Conservation (phyloP, 2,113 vertebrate genomes). For the Craseonycteris thonglongyai region DNA sequence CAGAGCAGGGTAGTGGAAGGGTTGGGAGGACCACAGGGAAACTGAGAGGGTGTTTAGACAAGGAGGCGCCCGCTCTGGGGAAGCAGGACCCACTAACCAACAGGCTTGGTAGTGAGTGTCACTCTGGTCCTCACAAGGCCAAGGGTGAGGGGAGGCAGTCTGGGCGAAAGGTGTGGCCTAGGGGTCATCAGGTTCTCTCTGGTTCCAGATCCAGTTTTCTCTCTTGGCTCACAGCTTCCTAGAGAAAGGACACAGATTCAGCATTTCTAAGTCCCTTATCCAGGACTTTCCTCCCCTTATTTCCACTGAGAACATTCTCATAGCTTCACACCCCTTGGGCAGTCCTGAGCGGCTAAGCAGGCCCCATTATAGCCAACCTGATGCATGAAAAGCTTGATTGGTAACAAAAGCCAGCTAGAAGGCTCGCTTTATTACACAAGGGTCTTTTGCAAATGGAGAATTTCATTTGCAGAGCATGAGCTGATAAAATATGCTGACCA, state of each 20-base stretch:
- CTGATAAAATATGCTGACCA: no score
- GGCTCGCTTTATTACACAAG: background rate
- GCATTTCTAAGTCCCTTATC: background rate
- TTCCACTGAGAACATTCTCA: background rate
- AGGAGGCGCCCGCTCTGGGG: background rate
- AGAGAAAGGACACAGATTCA: background rate
- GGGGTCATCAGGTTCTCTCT: background rate
- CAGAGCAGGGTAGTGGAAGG: background rate
- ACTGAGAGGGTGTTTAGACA: background rate
- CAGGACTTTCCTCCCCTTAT: no score
- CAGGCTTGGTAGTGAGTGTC: background rate
- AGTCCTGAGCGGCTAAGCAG: background rate
- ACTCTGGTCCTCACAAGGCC: background rate
- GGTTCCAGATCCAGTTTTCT: background rate
- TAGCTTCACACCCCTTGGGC: background rate
- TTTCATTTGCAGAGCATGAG: background rate
- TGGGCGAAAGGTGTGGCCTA: fast-evolving
- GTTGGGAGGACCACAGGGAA: background rate
- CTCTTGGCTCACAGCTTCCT: background rate
- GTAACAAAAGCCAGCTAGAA: background rate
- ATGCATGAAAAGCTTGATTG: background rate
- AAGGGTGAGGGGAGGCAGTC: fast-evolving
- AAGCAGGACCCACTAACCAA: background rate
- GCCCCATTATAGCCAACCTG: background rate
- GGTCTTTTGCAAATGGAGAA: background rate